Conservation (phyloP, 2,113 vertebrate genomes). For the Cebus imitator region DNA sequence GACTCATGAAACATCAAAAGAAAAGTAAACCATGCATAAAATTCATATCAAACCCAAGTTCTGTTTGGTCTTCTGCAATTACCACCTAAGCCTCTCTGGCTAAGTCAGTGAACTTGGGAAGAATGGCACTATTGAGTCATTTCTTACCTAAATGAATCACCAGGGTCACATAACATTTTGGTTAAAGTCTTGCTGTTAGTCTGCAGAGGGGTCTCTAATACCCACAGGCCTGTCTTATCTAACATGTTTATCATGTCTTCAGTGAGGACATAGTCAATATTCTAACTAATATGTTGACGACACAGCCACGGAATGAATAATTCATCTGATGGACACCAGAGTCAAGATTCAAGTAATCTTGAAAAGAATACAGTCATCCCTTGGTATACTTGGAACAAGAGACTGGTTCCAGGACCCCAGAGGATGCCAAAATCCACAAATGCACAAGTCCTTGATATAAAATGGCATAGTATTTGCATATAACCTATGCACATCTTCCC, state of each 20-base stretch:
- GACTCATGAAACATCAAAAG: slow-evolving; percentile 11
- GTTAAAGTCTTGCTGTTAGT: background rate
- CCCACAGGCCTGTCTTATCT: background rate
- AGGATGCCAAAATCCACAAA: background rate
- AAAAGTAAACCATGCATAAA: slow-evolving; percentile 10
- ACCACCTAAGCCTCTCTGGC: background rate
- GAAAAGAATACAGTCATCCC: background rate
- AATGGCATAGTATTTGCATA: background rate
- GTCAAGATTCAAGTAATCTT: background rate
- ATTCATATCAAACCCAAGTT: background rate
- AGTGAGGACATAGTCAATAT: background rate
- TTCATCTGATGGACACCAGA: background rate
- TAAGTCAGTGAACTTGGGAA: background rate
- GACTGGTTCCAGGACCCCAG: background rate
- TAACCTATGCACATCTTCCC: background rate
- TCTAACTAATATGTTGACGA: background rate
- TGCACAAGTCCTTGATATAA: background rate
- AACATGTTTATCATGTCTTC: background rate
- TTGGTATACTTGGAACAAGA: background rate
- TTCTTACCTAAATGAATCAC: background rate
- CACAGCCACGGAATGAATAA: background rate
- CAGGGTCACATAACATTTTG: background rate
- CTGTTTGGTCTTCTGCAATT: background rate
- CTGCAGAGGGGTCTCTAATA: background rate
- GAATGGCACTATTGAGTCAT: background rate